Evolutionary conservation across 2,888 invertebrate genomes (phyloP).

Genomic region (Octonoba sinensis): DNA sequence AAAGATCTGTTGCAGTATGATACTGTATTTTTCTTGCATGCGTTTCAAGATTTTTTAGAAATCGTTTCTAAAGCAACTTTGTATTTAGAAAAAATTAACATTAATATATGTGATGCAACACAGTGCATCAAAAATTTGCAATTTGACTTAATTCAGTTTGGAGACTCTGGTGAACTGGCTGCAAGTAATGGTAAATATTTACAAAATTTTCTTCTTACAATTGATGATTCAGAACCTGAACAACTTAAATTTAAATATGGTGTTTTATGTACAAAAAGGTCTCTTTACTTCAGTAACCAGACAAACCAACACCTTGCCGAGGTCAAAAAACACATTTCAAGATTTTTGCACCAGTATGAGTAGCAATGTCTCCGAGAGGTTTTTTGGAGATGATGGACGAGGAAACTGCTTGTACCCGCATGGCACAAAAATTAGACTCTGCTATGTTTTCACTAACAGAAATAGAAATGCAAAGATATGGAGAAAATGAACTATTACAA

Average conservation of each 20-base stretch:
- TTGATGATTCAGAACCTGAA: too few relatives aligned
- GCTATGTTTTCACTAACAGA: constrained; percentile 7
- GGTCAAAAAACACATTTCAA: neutral
- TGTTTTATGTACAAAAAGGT: neutral
- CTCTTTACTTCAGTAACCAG: neutral
- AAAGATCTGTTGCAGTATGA: neutral
- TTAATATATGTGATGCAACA: neutral
- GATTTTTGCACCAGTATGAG: neutral
- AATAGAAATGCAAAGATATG: neutral
- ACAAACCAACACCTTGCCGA: neutral
- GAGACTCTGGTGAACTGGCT: too few relatives aligned
- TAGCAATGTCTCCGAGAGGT: neutral
- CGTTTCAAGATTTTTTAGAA: constrained; percentile 4
- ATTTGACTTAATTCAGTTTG: too few relatives aligned
- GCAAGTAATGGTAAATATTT: too few relatives aligned
- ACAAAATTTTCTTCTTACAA: too few relatives aligned
- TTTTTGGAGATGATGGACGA: neutral
- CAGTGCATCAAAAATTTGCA: neutral
- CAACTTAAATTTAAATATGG: neutral
- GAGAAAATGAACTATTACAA: constrained; percentile 1
- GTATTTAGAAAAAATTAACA: neutral
- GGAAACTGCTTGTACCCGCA: neutral
- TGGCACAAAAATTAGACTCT: constrained; percentile 12
- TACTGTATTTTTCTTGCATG: neutral
- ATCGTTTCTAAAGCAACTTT: neutral